Conservation (phyloP, 1,140 invertebrate genomes). For the Eulimnadia texana region DNA sequence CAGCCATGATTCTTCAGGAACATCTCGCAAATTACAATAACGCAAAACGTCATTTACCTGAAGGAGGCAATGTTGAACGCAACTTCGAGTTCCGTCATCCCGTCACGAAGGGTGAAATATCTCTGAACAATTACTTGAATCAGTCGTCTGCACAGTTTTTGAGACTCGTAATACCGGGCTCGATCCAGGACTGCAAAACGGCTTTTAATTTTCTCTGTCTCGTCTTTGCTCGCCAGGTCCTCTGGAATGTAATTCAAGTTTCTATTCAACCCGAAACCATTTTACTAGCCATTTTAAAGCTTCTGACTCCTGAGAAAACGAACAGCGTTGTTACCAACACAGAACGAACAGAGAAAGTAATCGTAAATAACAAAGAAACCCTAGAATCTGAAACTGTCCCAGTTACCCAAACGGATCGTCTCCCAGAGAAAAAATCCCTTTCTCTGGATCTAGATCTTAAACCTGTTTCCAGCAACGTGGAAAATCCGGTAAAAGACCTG, state of each 20-base stretch:
- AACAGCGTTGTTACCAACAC: neutral
- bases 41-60: no score
- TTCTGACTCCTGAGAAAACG: neutral
- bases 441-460: neutral
- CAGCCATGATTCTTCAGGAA: neutral
- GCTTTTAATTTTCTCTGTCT: slow-evolving; percentile 8
- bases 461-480: neutral
- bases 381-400: neutral
- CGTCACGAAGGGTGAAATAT: neutral
- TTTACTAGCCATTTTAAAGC: neutral
- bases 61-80: no score
- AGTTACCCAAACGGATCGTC: neutral
- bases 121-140: neutral
- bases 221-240: slow-evolving; percentile 6
- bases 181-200: slow-evolving; percentile 9
- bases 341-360: no score
- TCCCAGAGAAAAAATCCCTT: neutral
- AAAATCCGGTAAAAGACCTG: slow-evolving; percentile 14
- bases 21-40: neutral
- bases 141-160: neutral
- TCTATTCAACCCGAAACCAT: neutral
- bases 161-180: slow-evolving; percentile 8
- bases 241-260: slow-evolving; percentile 4
- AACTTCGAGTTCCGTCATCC: neutral
- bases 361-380: no score